These are phyloP conservation scores for Callipepla californica DNA, from an alignment of 2,113 vertebrate species.

Conservation along the genomic window DNA sequence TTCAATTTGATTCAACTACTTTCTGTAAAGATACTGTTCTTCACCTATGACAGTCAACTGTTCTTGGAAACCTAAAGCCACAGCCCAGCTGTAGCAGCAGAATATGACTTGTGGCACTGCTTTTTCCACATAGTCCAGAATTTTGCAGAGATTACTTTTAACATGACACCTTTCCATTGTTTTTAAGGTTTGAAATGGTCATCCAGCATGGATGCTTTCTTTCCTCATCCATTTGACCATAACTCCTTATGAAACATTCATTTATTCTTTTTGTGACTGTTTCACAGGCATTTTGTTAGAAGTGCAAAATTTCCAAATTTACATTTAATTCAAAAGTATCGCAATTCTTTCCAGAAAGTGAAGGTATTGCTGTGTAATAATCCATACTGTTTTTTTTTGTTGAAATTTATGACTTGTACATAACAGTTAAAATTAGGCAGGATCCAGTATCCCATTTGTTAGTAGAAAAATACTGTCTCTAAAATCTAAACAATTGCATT, in stretches of 20 bases:
- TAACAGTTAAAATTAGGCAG: not conserved
- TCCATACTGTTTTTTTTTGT: not conserved
- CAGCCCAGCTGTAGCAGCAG: not conserved
- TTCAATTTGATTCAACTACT: not conserved
- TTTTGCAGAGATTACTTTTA: not conserved
- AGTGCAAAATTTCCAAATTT: not conserved
- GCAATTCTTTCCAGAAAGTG: not conserved
- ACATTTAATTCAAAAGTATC: not conserved
- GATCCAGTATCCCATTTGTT: not conserved
- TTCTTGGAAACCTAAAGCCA: not conserved
- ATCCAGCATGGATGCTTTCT: not conserved
- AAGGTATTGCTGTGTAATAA: not conserved
- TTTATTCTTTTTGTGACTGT: not conserved
- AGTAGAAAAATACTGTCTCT: not conserved
- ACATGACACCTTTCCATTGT: not conserved
- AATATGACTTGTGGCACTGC: not conserved
- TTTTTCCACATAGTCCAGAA: not conserved
- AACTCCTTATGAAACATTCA: fast-evolving
- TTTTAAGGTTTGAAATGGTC: not conserved
- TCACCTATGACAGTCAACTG: fast-evolving
- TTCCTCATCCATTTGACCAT: not conserved
- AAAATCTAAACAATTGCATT: not conserved
- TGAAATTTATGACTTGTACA: not conserved
- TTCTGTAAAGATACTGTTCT: not conserved
- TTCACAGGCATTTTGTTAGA: not conserved